Conservation (phyloP, 2,888 invertebrate species). For the Dasysyrphus albostriatus region DNA sequence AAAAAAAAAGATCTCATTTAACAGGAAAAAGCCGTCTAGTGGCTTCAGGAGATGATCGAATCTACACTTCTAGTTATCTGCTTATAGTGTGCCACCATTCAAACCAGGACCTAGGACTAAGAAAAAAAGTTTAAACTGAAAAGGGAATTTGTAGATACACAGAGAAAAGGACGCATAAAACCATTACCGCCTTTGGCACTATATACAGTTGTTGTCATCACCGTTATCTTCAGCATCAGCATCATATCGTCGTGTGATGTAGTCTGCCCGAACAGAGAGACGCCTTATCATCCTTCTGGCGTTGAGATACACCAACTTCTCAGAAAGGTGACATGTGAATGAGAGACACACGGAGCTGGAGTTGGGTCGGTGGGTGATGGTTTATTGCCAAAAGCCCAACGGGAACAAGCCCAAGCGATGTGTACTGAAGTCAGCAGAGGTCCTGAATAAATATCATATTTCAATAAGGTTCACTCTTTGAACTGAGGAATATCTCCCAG, state of each 20-base stretch:
- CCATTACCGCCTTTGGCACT: constrained; percentile 40
- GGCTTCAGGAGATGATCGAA: constrained; percentile 51
- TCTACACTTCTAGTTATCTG: constrained; percentile 48
- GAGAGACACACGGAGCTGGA: neutral
- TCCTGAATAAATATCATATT: constrained; percentile 67
- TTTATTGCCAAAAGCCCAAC: constrained; percentile 7
- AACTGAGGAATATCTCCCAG: constrained; percentile 2
- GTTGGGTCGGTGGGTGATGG: neutral
- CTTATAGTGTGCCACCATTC: constrained; percentile 48
- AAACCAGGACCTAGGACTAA: constrained; percentile 37
- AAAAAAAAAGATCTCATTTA: constrained; percentile 54
- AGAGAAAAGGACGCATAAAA: constrained; percentile 34
- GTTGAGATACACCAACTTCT: constrained; percentile 47
- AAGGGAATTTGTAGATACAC: constrained; percentile 37
- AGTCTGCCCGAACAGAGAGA: constrained; percentile 37
- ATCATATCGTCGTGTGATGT: constrained; percentile 6
- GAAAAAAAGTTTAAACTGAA: constrained; percentile 34
- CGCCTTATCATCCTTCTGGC: constrained; percentile 45
- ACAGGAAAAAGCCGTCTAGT: constrained; percentile 62
- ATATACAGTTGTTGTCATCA: constrained; percentile 13
- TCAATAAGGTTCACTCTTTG: constrained; percentile 48
- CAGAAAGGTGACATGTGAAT: constrained; percentile 61
- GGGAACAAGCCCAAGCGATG: constrained; percentile 2
- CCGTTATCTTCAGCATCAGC: constrained; percentile 44
- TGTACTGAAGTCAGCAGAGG: constrained; percentile 44